phyloP scores from a whole-genome alignment of 2,797 vertebrate species.

The Kryptopterus vitreolus region DNA sequence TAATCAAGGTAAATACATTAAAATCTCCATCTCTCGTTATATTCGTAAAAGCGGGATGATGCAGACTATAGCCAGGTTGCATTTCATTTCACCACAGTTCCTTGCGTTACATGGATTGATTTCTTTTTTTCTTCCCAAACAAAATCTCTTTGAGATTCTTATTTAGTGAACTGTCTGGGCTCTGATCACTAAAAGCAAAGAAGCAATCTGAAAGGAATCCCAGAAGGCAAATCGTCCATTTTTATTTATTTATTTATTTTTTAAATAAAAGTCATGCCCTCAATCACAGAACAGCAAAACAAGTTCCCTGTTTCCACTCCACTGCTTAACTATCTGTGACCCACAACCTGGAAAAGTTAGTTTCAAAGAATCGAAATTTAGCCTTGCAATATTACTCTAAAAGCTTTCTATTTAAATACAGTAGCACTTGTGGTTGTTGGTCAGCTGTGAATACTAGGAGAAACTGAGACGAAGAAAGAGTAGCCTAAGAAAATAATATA shows the following conservation, averaged over 20 bases:
- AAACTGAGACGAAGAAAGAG: neutral
- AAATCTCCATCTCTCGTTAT: neutral
- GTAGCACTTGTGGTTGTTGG: neutral
- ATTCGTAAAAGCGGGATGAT: neutral
- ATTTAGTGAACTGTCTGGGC: constrained; percentile 4
- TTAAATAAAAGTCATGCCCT: constrained; percentile 38
- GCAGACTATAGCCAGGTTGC: neutral
- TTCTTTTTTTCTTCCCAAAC: neutral
- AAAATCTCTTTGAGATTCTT: constrained; percentile 10
- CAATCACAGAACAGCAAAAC: constrained; percentile 27
- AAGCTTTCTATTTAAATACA: neutral
- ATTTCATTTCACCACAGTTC: neutral
- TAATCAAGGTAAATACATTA: neutral
- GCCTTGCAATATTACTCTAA: neutral
- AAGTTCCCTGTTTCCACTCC: neutral
- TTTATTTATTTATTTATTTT: too few relatives aligned
- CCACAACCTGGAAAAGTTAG: neutral
- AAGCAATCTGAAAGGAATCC: constrained; percentile 45
- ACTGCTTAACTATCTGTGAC: neutral
- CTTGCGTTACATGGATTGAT: neutral
- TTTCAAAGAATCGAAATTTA: neutral
- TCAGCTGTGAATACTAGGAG: neutral
- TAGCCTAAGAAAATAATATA: neutral
- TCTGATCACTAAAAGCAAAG: constrained; percentile 28
- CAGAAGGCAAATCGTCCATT: constrained; percentile 22